Percentiles rank a stretch among this genome's conserved stretches.
These are phyloP conservation scores for Anthopleura sola DNA, from an alignment of 64 coral and sea anemone genomes.

Conservation along the genomic window DNA sequence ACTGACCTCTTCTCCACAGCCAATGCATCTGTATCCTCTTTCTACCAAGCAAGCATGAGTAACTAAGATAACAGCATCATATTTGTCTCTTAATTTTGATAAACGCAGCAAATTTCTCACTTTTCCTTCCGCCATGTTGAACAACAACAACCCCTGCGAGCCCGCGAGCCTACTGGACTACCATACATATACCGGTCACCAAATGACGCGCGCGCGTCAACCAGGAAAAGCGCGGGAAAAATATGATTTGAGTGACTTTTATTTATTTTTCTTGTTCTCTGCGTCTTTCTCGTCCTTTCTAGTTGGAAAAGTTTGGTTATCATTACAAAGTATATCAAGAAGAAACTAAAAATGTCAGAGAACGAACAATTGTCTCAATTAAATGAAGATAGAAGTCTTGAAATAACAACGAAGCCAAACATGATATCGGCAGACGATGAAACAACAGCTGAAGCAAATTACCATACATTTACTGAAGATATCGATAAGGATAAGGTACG, in stretches of 20 bases:
- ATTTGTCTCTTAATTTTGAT: conserved; percentile 42
- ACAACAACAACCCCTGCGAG: background rate
- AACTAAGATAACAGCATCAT: conserved; percentile 48
- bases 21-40: conserved; percentile 50
- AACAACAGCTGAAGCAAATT: background rate
- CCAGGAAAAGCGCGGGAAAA: conserved; percentile 53
- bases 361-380: background rate
- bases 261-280: background rate
- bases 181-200: background rate
- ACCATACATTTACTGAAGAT: background rate
- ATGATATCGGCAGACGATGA: background rate
- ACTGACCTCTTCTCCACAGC: conserved; percentile 55
- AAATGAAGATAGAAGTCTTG: background rate
- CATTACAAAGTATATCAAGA: background rate
- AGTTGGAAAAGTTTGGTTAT: background rate
- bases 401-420: background rate
- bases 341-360: background rate
- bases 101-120: conserved; percentile 46
- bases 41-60: conserved; percentile 52
- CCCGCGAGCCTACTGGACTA: background rate
- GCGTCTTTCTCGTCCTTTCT: background rate
- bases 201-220: conserved; percentile 1
- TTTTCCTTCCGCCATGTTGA: conserved; percentile 72
- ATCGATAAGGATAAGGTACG: background rate
- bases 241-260: background rate